Percentiles rank a stretch among this genome's conserved stretches.
Conservation (phyloP, 2,113 vertebrate species). For the Alaudala cheleensis region DNA sequence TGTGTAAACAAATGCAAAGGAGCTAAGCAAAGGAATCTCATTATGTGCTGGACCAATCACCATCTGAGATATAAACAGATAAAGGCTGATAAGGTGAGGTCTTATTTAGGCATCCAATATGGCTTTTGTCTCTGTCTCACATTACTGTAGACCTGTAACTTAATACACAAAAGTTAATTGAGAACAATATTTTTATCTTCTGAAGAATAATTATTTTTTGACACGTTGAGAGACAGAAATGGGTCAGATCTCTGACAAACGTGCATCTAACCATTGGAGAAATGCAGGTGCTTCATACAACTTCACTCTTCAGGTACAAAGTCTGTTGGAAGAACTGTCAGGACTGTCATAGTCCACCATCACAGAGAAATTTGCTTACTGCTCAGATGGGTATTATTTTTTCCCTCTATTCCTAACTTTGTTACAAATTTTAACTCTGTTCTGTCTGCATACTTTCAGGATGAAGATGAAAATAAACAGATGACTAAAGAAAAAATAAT, state of each 20-base stretch:
- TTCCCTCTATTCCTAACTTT: neutral
- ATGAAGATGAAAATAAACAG: neutral
- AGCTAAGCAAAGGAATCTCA: neutral
- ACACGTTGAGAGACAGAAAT: neutral
- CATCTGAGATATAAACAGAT: neutral
- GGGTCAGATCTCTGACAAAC: neutral
- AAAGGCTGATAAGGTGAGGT: neutral
- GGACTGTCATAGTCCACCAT: neutral
- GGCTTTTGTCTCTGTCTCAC: neutral
- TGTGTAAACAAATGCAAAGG: neutral
- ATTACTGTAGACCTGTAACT: neutral
- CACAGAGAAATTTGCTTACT: neutral
- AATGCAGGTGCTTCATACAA: neutral
- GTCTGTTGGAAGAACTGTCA: neutral
- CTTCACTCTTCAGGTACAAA: neutral
- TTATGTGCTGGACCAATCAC: neutral
- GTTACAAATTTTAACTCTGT: neutral
- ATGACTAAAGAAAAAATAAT: neutral
- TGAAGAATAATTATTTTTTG: neutral
- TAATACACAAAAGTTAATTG: neutral
- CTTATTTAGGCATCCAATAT: neutral
- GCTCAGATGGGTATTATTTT: neutral
- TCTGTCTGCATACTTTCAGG: neutral
- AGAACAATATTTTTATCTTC: neutral
- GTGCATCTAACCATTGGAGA: neutral